Percentiles rank a stretch among this genome's conserved stretches.
phyloP scores from a whole-genome alignment of 1,140 invertebrate species.

The Sarcophaga peregrina region DNA sequence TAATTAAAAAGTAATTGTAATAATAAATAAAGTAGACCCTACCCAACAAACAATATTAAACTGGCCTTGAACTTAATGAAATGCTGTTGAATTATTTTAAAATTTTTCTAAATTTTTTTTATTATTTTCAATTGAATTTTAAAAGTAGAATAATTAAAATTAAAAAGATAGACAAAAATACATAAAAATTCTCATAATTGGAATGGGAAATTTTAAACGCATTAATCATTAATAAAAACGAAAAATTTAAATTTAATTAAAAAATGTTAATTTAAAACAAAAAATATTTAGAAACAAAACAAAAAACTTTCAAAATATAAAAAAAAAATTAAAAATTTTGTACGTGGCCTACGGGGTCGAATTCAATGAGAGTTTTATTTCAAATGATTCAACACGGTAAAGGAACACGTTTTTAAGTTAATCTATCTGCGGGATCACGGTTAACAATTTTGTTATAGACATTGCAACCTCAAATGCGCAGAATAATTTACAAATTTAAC shows the following conservation, averaged over 20 bases:
- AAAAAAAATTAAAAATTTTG: conserved; percentile 43
- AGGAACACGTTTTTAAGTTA: conserved; percentile 56
- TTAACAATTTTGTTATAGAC: conserved; percentile 56
- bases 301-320: not conserved
- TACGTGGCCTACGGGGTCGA: conserved; percentile 66
- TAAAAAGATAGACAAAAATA: not conserved
- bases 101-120: too few species aligned
- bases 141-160: too few species aligned
- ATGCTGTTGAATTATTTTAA: too few species aligned
- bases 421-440: conserved; percentile 66
- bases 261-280: not conserved
- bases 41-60: too few species aligned
- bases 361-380: conserved; percentile 57
- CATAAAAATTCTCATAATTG: conserved; percentile 20
- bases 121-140: too few species aligned
- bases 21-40: too few species aligned
- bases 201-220: not conserved
- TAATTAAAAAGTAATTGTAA: too few species aligned
- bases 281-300: not conserved
- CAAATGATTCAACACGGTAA: conserved; percentile 66
- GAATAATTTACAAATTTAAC: conserved; percentile 48
- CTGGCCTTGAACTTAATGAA: too few species aligned
- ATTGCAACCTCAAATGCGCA: conserved; percentile 66
- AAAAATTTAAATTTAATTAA: conserved; percentile 8
- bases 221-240: not conserved